Base-by-base conservation (phyloP, 2,113 vertebrate species). In the Brachypodius melanocephalos region DNA sequence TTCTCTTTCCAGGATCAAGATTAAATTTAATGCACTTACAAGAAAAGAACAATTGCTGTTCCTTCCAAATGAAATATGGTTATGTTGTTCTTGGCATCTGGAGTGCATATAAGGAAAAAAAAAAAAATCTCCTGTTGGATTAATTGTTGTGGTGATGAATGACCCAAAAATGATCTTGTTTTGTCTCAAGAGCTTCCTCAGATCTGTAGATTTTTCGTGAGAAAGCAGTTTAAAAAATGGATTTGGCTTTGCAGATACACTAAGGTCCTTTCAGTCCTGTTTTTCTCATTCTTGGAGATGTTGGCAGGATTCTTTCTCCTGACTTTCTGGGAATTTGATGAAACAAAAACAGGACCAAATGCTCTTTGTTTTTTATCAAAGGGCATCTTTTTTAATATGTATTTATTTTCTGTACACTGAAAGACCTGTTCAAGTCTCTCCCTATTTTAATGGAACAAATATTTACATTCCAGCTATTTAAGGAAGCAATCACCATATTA, bases 171-270 rank as follows among this genome's bases (percentile, higher is more conserved):
- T 29, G 25, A 59, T 66, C 88, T 76, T 69, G 67, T 69, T 96
- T 69, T 79, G 34, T 96, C 89, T 94, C 63, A 52, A 45, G 72
- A 83, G 26, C 38, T 88, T 91, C 87, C 74, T 80, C n/a, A 69
- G 71, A 46, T 43, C 40, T 42, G 45, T 18, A 61, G 55, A 65
- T 79, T 90, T 72, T 83, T 79, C 43, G 12, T 62, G 46, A 72
- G 71, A n/a, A 32, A 57, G 43, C 8, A 2, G 51, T 76, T 93
- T 25, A 40, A 62, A 67, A 75, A 86, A 26, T 16, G 8, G 4
- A 14, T 88, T 94, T 91, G 93, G 38, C 57, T 91, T 73, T 57
- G 45, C 25, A 55, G 12, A 5, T 55, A 4, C 31, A 63, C 12
- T 10, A 3, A 65, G 38, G 52, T 72, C 31, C 34, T 54, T 68